A percentile compares a stretch with the other conserved stretches of the same genome.
Evolutionary conservation across 2,797 vertebrate species (phyloP).

Genomic region (Microcaecilia unicolor): DNA sequence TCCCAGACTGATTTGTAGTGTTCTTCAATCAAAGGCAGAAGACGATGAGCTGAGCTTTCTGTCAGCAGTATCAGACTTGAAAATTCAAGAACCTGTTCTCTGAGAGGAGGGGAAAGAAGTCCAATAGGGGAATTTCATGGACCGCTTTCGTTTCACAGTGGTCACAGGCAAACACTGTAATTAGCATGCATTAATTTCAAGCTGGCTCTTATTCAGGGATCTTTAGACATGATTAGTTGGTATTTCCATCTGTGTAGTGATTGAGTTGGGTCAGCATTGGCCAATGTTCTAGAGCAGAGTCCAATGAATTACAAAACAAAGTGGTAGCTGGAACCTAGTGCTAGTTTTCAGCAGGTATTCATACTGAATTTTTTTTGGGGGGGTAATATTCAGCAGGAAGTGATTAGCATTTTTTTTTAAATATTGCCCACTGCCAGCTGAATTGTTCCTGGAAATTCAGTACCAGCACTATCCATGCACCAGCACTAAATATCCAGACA

Average conservation of each 20-base stretch:
- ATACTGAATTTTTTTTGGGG: too few relatives aligned
- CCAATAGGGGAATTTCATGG: not conserved
- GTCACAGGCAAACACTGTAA: not conserved
- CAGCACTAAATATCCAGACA: too few relatives aligned
- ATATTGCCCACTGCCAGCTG: too few relatives aligned
- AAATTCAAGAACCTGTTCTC: constrained; percentile 21
- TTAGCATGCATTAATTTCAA: not conserved
- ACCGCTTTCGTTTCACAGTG: too few relatives aligned
- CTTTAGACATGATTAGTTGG: not conserved
- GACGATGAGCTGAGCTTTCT: constrained; percentile 20
- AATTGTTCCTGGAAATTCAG: too few relatives aligned
- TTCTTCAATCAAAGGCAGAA: constrained; percentile 55
- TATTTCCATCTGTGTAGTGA: not conserved
- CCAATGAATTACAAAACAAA: too few relatives aligned
- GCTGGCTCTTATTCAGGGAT: not conserved
- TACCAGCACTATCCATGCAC: too few relatives aligned
- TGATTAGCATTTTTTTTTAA: too few relatives aligned
- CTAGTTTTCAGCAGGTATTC: too few relatives aligned
- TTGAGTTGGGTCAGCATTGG: not conserved
- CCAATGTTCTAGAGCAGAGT: too few relatives aligned
- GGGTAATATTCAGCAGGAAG: too few relatives aligned
- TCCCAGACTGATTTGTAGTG: constrained; percentile 52
- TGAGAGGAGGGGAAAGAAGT: not conserved
- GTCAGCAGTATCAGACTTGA: constrained; percentile 24
- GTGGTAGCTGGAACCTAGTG: too few relatives aligned